Evolutionary conservation across 2,888 invertebrate genomes (phyloP).

Genomic region (Orthonevra nobilis): DNA sequence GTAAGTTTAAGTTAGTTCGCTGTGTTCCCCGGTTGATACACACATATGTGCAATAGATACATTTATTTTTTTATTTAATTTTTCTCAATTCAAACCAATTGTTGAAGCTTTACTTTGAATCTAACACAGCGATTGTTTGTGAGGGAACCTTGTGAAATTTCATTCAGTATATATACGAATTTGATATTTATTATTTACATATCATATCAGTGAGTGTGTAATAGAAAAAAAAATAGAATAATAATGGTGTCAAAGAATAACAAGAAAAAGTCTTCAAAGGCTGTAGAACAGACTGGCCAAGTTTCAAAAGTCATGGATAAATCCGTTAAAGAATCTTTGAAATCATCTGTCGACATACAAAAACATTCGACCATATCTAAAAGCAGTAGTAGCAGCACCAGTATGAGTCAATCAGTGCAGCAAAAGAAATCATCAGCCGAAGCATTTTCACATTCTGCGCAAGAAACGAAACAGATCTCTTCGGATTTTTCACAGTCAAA

Average conservation of each 20-base stretch:
- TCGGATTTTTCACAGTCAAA: slow-evolving; percentile 32
- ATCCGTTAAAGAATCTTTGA: slow-evolving; percentile 11
- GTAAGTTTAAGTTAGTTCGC: slow-evolving; percentile 74
- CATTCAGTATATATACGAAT: slow-evolving; percentile 17
- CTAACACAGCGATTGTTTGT: slow-evolving; percentile 13
- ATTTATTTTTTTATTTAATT: slow-evolving; percentile 21
- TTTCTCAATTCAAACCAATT: slow-evolving; percentile 49
- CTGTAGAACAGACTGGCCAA: slow-evolving; percentile 65
- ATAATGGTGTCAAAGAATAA: slow-evolving; percentile 77
- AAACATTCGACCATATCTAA: slow-evolving; percentile 39
- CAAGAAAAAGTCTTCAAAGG: slow-evolving; percentile 75
- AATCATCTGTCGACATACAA: slow-evolving; percentile 25
- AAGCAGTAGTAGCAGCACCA: slow-evolving; percentile 33
- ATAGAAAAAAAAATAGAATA: slow-evolving; percentile 18
- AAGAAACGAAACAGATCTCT: slow-evolving; percentile 29
- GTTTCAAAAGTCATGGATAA: slow-evolving; percentile 6
- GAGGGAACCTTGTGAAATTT: slow-evolving; percentile 49
- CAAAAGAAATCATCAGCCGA: slow-evolving; percentile 72
- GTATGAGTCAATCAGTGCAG: slow-evolving; percentile 29
- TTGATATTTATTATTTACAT: neutral
- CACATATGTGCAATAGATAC: slow-evolving; percentile 12
- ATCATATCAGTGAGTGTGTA: neutral
- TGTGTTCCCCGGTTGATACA: slow-evolving; percentile 38
- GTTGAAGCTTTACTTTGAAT: slow-evolving; percentile 33
- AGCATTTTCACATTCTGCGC: slow-evolving; percentile 75